Evolutionary conservation across 2,888 invertebrate species (phyloP).

Genomic region (Sipha maydis): DNA sequence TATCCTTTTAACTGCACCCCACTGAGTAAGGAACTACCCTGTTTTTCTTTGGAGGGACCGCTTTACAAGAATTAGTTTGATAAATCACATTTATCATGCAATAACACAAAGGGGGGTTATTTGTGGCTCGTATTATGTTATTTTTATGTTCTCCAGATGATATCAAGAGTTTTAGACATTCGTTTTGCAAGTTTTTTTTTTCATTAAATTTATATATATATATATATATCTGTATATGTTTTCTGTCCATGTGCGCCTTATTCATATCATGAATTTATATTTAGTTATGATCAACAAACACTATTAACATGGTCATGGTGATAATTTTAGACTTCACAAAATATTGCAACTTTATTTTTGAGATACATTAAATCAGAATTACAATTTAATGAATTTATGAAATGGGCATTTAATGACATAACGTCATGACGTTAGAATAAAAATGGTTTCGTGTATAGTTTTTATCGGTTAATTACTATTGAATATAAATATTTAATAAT

Average conservation of each 20-base stretch:
- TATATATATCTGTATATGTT: not conserved
- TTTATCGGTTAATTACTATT: no score
- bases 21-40: constrained; percentile 10
- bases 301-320: not conserved
- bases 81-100: constrained; percentile 27
- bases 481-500: no score
- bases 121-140: not conserved
- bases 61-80: constrained; percentile 3
- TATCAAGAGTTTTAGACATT: not conserved
- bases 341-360: not conserved
- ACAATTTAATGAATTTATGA: not conserved
- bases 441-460: not conserved
- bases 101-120: not conserved
- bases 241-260: not conserved
- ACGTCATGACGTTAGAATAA: not conserved
- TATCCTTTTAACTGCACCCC: constrained; percentile 14
- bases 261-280: not conserved
- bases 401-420: not conserved
- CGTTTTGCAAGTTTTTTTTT: not conserved
- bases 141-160: constrained; percentile 18
- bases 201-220: not conserved
- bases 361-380: not conserved
- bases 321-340: not conserved
- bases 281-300: not conserved
- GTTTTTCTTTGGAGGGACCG: not conserved